Conservation (phyloP, 2,888 invertebrate genomes). For the Ametastegia equiseti region DNA sequence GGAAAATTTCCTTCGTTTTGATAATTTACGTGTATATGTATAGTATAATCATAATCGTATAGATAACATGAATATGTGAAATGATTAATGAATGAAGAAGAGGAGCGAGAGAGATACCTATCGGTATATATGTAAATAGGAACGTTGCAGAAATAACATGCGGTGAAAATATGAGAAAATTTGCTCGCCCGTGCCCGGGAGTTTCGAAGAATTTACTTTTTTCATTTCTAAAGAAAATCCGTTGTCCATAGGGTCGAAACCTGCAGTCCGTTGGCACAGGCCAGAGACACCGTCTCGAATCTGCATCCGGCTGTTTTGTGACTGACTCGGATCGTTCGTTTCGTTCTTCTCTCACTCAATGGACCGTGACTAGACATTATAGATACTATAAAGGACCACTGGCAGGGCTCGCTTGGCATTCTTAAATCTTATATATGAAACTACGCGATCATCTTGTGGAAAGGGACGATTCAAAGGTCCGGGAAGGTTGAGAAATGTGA, state of each 20-base stretch:
- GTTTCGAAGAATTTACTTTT: not conserved
- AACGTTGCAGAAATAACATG: too few relatives aligned
- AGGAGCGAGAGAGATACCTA: too few relatives aligned
- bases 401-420: not conserved
- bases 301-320: constrained; percentile 42
- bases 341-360: not conserved
- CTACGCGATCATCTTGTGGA: not conserved
- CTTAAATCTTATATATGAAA: constrained; percentile 38
- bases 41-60: not conserved
- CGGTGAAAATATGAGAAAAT: too few relatives aligned
- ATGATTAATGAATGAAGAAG: too few relatives aligned
- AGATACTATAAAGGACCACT: not conserved
- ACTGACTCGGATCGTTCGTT: not conserved
- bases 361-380: constrained; percentile 40
- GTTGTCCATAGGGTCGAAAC: not conserved
- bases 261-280: too few relatives aligned
- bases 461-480: not conserved
- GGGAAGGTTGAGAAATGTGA: not conserved
- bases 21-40: too few relatives aligned
- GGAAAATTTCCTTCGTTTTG: not conserved
- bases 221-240: not conserved
- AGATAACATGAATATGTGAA: too few relatives aligned
- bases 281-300: constrained; percentile 23
- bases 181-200: too few relatives aligned
- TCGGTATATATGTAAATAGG: too few relatives aligned